Conservation (phyloP, 2,113 vertebrate species). For the Carlito syrichta region DNA sequence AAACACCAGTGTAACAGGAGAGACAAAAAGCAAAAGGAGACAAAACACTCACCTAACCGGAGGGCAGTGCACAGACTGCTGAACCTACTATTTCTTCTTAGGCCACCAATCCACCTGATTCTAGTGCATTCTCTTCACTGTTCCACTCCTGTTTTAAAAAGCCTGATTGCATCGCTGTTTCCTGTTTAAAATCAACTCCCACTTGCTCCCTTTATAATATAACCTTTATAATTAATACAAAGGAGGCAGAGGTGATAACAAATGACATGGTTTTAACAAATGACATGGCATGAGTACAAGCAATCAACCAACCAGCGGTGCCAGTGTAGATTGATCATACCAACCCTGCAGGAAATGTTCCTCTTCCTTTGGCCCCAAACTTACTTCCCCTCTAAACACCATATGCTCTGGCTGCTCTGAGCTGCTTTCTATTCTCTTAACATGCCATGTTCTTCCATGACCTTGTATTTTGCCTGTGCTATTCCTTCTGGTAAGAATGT, state of each 20-base stretch:
- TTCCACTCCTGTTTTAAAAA: not conserved
- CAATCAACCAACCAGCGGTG: not conserved
- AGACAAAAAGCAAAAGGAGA: not conserved
- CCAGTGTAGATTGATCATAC: not conserved
- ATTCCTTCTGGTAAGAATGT: not conserved
- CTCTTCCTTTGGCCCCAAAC: not conserved
- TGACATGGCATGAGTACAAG: rapidly evolving
- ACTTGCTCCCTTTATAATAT: not conserved
- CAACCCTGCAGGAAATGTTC: not conserved
- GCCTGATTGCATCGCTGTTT: not conserved
- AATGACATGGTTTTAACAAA: not conserved
- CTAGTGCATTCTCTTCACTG: not conserved
- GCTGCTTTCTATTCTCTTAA: not conserved
- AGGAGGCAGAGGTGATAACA: not conserved
- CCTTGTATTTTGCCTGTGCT: not conserved
- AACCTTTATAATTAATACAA: not conserved
- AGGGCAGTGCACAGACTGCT: no score
- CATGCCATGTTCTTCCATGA: not conserved
- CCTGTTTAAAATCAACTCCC: not conserved
- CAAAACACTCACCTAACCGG: not conserved
- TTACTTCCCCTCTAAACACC: not conserved
- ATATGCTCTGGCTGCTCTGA: not conserved
- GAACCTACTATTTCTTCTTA: not conserved
- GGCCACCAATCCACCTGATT: not conserved
- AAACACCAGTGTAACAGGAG: not conserved